Percentiles rank a stretch among this genome's conserved stretches.
Evolutionary conservation across 2,888 invertebrate genomes (phyloP).

Genomic region (Apodemia duryi): DNA sequence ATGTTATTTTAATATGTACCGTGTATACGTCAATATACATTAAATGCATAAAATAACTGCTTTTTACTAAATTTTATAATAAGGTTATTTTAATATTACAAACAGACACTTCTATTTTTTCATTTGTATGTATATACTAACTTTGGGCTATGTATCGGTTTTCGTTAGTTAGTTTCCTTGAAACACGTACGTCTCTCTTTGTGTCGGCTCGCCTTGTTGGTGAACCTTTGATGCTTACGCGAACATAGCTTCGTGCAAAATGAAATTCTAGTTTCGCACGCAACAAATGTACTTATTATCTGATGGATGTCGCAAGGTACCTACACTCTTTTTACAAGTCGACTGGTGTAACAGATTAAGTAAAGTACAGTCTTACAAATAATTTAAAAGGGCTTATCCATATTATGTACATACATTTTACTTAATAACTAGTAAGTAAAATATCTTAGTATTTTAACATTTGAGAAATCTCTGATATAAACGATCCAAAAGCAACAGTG

Average conservation of each 20-base stretch:
- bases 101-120: too few species aligned
- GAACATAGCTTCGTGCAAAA: constrained; percentile 65
- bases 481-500: too few species aligned
- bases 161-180: not conserved
- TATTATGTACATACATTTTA: not conserved
- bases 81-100: too few species aligned
- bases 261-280: constrained; percentile 78
- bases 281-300: constrained; percentile 76
- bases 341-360: constrained; percentile 9
- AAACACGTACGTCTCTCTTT: not conserved
- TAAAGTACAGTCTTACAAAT: constrained; percentile 14
- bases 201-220: constrained; percentile 50
- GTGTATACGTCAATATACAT: too few species aligned
- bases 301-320: constrained; percentile 68
- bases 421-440: not conserved
- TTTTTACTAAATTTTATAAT: too few species aligned
- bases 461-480: too few species aligned
- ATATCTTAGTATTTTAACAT: too few species aligned
- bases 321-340: constrained; percentile 13
- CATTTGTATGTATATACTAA: too few species aligned
- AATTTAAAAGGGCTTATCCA: not conserved
- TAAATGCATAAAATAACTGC: too few species aligned
- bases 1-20: too few species aligned
- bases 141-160: not conserved
- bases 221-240: constrained; percentile 64